phyloP scores from a whole-genome alignment of 2,113 vertebrate species.

The Bos javanicus region DNA sequence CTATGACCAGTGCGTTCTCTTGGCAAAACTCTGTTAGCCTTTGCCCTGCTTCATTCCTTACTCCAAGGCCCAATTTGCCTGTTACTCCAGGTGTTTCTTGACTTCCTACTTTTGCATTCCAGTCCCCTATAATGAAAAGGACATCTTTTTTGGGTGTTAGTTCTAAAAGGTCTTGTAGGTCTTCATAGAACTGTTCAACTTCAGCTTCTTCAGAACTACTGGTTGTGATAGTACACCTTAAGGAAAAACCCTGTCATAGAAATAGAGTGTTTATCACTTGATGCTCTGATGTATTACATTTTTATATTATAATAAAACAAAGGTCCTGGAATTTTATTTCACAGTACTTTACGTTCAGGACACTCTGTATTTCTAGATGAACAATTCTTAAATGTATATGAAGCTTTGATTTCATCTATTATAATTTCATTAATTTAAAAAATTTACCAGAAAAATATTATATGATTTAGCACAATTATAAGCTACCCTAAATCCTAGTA shows the following conservation, averaged over 20 bases:
- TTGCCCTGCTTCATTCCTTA: too few relatives aligned
- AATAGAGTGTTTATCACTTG: not conserved
- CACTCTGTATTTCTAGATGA: not conserved
- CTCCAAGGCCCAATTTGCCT: too few relatives aligned
- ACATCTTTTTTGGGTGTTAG: too few relatives aligned
- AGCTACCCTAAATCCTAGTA: constrained; percentile 1
- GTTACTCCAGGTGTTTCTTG: too few relatives aligned
- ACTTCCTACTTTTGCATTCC: too few relatives aligned
- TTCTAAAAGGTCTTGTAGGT: too few relatives aligned
- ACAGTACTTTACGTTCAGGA: not conserved
- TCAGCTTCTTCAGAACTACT: too few relatives aligned
- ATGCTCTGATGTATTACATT: not conserved
- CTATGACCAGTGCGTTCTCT: too few relatives aligned
- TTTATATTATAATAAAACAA: not conserved
- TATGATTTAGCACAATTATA: not conserved
- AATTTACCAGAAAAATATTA: not conserved
- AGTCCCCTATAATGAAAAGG: too few relatives aligned
- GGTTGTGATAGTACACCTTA: not conserved
- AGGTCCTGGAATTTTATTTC: not conserved
- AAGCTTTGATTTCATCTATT: not conserved
- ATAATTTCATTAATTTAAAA: not conserved
- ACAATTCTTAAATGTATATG: not conserved
- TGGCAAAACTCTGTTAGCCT: too few relatives aligned
- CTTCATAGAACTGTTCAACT: too few relatives aligned
- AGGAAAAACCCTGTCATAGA: not conserved